Evolutionary conservation across 2,113 vertebrate genomes (phyloP), one percentile per base, ranked within the genome.

Genomic region (Trogon melanurus): DNA sequence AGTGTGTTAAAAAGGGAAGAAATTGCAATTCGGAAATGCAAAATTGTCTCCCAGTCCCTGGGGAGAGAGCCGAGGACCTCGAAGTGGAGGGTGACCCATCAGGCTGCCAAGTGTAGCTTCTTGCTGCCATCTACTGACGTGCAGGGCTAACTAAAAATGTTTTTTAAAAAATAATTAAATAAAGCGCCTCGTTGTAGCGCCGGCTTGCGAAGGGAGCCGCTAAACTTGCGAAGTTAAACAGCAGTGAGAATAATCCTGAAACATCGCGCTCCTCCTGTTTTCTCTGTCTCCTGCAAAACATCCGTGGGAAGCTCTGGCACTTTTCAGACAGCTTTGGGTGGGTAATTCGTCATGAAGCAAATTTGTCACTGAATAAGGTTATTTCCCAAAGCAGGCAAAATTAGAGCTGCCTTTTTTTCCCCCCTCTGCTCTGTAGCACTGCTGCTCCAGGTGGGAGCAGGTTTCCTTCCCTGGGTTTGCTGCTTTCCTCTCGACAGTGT

Each of bases 81-180:
- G n/a, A 0, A 44, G 2, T 0, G 11, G 53, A 14, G 54, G 27
- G n/a, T 0, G 4, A 47, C 21, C 47, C 25, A 5, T 23, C 3
- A 1, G 4, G 15, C 19, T 34, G 23, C 60, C 50, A 54, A 88
- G 45, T 5, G 38, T 23, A 85, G 97, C 30, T 82, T 79, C 71
- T 94, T 95, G 94, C 88, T 85, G 96, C 98, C 98, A 97, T 84
- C 98, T 98, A 95, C 95, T 94, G 98, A 65, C 83, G 0, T 0
- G 1, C 6, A 0, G 9, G 13, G 21, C 19, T 61, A 72, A 30
- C 18, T 53, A 65, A 62, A 88, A 53, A 14, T 4, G 44, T 36
- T 36, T 36, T 36, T 9, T 8, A 36, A 36, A 36, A 36, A 36
- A 36, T 36, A 36, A 36, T 36, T 36, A 36, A 36, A 36, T 36